Percentiles rank a stretch among this genome's conserved stretches.
Evolutionary conservation across 2,888 invertebrate species (phyloP).

Genomic region (Colostygia pectinataria): DNA sequence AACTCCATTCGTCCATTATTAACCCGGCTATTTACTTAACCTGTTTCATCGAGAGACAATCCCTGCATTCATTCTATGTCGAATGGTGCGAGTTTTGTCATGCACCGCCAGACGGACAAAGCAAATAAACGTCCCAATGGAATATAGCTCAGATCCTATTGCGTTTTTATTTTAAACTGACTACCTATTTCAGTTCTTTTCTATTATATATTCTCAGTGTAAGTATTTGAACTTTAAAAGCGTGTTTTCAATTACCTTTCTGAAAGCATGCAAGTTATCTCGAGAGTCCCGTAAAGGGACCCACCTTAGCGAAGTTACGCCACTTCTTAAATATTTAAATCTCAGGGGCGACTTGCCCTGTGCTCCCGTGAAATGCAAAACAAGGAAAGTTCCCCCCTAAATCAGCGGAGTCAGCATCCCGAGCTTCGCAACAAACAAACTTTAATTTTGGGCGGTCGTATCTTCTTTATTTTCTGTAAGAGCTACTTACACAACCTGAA

Average conservation of each 20-base stretch:
- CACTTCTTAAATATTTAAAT: constrained; percentile 76
- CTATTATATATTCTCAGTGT: constrained; percentile 35
- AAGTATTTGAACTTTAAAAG: constrained; percentile 31
- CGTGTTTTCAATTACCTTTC: constrained; percentile 51
- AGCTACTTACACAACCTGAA: constrained; percentile 35
- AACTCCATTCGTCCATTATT: constrained; percentile 59
- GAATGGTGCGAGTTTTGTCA: constrained; percentile 35
- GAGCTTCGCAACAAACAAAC: constrained; percentile 62
- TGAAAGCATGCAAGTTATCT: constrained; percentile 53
- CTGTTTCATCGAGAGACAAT: constrained; percentile 64
- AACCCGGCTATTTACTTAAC: constrained; percentile 74
- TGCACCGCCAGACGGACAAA: constrained; percentile 53
- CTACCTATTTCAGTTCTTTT: constrained; percentile 27
- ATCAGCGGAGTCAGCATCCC: constrained; percentile 64
- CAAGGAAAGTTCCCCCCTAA: constrained; percentile 76
- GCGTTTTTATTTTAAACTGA: constrained; percentile 43
- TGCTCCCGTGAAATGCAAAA: constrained; percentile 74
- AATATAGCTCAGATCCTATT: constrained; percentile 55
- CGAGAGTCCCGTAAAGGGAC: constrained; percentile 64
- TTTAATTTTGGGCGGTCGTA: constrained; percentile 60
- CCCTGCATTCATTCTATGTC: constrained; percentile 51
- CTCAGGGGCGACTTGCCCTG: constrained; percentile 71
- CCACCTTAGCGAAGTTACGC: constrained; percentile 65
- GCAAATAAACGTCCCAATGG: constrained; percentile 58
- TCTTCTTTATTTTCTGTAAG: constrained; percentile 47